These are phyloP conservation scores for Pelusios castaneus DNA, from an alignment of 2,113 vertebrate genomes.

Conservation along the genomic window DNA sequence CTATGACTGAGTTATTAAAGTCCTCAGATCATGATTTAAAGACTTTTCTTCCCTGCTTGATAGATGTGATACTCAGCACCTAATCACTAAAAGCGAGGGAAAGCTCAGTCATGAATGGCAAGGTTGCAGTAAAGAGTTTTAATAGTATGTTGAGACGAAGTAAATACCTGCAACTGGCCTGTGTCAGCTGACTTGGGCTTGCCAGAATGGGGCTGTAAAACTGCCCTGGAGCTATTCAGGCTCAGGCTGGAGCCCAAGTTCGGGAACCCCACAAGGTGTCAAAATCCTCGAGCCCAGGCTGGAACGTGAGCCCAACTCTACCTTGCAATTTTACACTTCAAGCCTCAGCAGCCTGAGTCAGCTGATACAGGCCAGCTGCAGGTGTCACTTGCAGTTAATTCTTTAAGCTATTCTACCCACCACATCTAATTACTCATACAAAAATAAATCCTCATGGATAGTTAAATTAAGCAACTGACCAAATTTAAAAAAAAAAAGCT, in stretches of 20 bases:
- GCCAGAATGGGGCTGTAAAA: neutral
- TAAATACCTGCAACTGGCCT: neutral
- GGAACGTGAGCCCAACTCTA: too few species aligned
- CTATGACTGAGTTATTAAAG: too few species aligned
- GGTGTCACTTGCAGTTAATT: too few species aligned
- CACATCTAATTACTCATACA: neutral
- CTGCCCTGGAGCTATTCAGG: neutral
- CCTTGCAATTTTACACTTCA: too few species aligned
- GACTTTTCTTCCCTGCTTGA: neutral
- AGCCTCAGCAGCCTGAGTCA: too few species aligned
- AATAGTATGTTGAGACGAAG: neutral
- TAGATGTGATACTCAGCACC: neutral
- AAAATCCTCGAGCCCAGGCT: too few species aligned
- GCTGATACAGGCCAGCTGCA: too few species aligned
- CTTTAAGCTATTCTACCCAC: too few species aligned
- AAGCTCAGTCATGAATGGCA: neutral
- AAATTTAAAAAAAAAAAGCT: neutral
- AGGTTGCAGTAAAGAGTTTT: neutral
- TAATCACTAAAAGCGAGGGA: neutral
- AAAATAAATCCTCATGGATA: conserved; percentile 24
- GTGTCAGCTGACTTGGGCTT: neutral
- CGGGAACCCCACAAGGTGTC: too few species aligned
- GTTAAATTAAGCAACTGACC: neutral
- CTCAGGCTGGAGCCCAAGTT: neutral
- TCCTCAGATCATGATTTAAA: too few species aligned